phyloP scores from a whole-genome alignment of 2,113 vertebrate species.

The Xiphophorus maculatus region DNA sequence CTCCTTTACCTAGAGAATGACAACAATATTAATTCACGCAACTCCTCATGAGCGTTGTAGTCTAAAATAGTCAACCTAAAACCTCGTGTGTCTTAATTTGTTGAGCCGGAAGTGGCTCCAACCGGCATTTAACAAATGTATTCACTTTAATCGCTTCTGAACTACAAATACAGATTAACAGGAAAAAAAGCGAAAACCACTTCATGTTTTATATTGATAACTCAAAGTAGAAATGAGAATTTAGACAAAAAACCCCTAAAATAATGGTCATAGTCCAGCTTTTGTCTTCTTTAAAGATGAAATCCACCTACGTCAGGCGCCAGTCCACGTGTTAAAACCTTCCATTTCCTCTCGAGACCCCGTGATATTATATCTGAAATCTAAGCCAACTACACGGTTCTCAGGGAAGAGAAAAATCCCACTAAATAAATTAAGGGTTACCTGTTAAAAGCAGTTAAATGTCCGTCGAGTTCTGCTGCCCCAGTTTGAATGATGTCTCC shows the following conservation, averaged over 20 bases:
- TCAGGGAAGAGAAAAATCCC: not conserved
- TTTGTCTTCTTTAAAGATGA: not conserved
- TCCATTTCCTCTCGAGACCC: not conserved
- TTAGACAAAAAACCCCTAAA: fast-evolving
- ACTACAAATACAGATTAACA: not conserved
- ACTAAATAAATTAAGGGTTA: conserved; percentile 9
- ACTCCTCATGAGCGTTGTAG: not conserved
- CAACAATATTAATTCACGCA: not conserved
- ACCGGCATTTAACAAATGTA: not conserved
- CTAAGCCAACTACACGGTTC: not conserved
- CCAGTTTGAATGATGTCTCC: not conserved
- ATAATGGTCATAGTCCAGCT: fast-evolving
- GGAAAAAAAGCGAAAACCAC: not conserved
- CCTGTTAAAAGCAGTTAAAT: conserved; percentile 23
- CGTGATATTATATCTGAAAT: not conserved
- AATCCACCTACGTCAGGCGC: conserved; percentile 22
- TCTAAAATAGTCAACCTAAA: not conserved
- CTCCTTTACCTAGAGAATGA: not conserved
- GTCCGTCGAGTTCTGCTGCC: not conserved
- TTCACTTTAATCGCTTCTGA: not conserved
- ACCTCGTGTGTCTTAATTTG: not conserved
- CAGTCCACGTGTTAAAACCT: conserved; percentile 1
- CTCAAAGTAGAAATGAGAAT: not conserved
- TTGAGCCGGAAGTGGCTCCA: not conserved
- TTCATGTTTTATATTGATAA: not conserved